A percentile compares a stretch with the other conserved stretches of the same genome.
Conservation (phyloP, 2,797 vertebrate genomes). For the Loriculus beryllinus region DNA sequence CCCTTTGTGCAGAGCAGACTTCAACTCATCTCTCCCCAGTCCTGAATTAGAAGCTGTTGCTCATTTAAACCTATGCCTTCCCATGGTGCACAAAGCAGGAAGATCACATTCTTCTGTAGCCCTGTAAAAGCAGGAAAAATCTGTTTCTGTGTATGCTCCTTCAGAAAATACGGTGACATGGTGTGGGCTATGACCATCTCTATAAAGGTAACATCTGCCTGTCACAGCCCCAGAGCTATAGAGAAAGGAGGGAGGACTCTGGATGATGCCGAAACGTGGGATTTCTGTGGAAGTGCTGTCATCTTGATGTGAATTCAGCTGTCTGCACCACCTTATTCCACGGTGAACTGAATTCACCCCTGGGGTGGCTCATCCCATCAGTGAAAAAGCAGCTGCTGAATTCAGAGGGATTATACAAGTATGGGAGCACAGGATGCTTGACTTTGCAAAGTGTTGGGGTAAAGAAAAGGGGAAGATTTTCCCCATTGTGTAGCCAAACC, state of each 20-base stretch:
- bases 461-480: background rate
- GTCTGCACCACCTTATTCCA: background rate
- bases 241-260: background rate
- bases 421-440: background rate
- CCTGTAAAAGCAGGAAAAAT: background rate
- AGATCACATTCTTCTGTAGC: background rate
- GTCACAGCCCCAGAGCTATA: background rate
- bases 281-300: fast-evolving
- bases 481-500: background rate
- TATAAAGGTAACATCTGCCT: fast-evolving
- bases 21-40: background rate
- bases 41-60: background rate
- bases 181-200: background rate
- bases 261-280: background rate
- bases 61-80: background rate
- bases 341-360: background rate
- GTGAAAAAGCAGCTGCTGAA: background rate
- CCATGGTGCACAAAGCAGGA: background rate
- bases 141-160: background rate
- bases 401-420: background rate
- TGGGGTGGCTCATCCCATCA: background rate
- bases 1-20: background rate
- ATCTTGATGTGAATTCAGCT: background rate
- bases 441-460: background rate
- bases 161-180: fast-evolving